Evolutionary conservation across 2,888 invertebrate genomes (phyloP), one percentile per base, ranked within the genome.

Genomic region (Aspidiotus destructor): DNA sequence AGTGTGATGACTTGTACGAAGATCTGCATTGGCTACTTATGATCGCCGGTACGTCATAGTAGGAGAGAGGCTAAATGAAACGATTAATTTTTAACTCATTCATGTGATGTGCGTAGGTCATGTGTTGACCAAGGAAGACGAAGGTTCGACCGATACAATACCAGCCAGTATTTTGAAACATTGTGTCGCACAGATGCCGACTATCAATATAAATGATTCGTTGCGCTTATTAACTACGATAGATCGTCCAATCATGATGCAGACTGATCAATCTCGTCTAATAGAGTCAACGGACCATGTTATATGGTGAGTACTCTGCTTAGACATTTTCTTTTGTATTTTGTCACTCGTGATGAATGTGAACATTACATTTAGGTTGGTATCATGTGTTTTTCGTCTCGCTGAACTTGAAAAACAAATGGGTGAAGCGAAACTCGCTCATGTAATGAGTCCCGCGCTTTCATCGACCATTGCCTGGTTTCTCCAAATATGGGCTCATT

Each of bases 11-110:
- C 62, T 78, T 93, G 44, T 91, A 89, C 75, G 94, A 95, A 79
- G 93, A 94, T 78, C 78, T 94, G 28, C 92, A 94, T 77, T 95
- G 94, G 95, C 82, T 90, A 41, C 78, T 93, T 41, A 83, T 95
- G 74, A 85, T 94, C 65, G 71, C 78, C 77, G 74, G 74, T 74
- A 69, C 53, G 28, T 28, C 28, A 28, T 3, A 28, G 2, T 3
- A 28, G 53, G 54, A 48, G 68, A 6, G 5, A 28, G 28, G 28
- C 28, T 28, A 28, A 28, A 28, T 28, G 28, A 5, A 28, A 28
- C 28, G 28, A 48, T 48, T 48, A 48, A 28, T 28, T 28, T 28
- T 28, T 28, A 5, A 28, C 28, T 28, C 28, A 28, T 28, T 28
- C 1, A 28, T 28, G 28, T 28, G 28, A 28, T 28, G 28, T 28